These are phyloP conservation scores for Lasiommata megera DNA, from an alignment of 2,888 invertebrate species.

Conservation along the genomic window DNA sequence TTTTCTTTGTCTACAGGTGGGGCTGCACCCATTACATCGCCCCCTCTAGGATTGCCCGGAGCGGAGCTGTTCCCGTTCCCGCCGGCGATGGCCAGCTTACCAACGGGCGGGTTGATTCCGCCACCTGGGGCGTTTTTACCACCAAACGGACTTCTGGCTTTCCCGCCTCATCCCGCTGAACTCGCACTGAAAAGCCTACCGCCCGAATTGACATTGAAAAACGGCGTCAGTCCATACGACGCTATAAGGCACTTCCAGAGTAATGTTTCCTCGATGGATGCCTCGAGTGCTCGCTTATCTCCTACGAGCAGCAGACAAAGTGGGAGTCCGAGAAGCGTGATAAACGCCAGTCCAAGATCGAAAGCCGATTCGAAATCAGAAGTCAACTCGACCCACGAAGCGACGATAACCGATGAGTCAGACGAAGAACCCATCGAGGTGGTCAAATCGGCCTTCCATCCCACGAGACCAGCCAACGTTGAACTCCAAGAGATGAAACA, in stretches of 20 bases:
- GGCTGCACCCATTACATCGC: conserved; percentile 57
- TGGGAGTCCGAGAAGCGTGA: conserved; percentile 72
- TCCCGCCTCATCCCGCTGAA: conserved; percentile 78
- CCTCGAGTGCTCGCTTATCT: conserved; percentile 73
- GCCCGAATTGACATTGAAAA: conserved; percentile 74
- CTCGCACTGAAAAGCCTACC: conserved; percentile 71
- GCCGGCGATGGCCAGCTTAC: conserved; percentile 65
- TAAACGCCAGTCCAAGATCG: conserved; percentile 69
- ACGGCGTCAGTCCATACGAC: conserved; percentile 82
- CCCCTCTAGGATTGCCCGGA: conserved; percentile 64
- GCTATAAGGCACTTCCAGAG: conserved; percentile 73
- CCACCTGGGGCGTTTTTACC: conserved; percentile 81
- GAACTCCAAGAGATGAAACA: conserved; percentile 78
- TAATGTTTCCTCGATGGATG: conserved; percentile 70
- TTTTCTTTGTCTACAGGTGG: conserved; percentile 69
- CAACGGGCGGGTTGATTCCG: conserved; percentile 77
- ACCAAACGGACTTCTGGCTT: conserved; percentile 77
- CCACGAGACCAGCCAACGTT: conserved; percentile 82
- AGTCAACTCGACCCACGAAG: conserved; percentile 83
- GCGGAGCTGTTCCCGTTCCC: conserved; percentile 71
- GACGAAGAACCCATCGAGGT: conserved; percentile 89
- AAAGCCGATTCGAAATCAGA: conserved; percentile 82
- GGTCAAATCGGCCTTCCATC: conserved; percentile 88
- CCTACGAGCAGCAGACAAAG: conserved; percentile 81
- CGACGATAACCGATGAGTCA: conserved; percentile 83